Evolutionary conservation across 2,888 invertebrate species (phyloP), one percentile per base, ranked within the genome.

Genomic region (Rhamphomyia laevipes): DNA sequence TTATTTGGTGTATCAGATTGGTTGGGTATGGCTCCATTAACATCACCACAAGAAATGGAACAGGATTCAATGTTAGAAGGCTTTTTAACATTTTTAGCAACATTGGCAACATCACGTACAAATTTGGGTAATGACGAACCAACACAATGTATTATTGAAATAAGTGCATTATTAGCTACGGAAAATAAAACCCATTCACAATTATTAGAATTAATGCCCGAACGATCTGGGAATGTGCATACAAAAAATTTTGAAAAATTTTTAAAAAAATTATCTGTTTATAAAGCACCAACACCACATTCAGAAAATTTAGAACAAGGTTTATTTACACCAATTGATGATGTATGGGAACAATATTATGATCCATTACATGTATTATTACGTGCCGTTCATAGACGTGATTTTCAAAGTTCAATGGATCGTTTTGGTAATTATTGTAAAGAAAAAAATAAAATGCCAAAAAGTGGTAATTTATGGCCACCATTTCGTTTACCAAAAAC

Each of bases 161-260:
- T 97, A 77, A 87, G 92, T 52, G 90, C 94, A 2, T 73, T 95
- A 45, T 73, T 97, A 44, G 92, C 94, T 57, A 93, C 94, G 67
- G 85, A 86, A 33, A 94, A 96, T 71, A 90, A 92, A 70, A 95
- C 95, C 0, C 95, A 96, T 73, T 93, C 92, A 56, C 94, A 95
- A 66, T 75, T 97, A 43, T 82, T 92, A 70, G 96, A 96, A 69
- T 74, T 90, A 50, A 91, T 97, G 88, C 96, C 96, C 0, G 96
- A 96, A 72, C 77, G 92, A 18, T 93, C 92, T 55, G 93, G 93
- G n/a, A 89, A 86, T 60, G 84, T 87, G 17, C 88, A 88, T 66
- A 87, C 86, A 43, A 79, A 86, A 61, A 90, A 91, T 72, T 92
- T 93, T 63, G 92, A 92, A 66, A 79, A 83, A 46, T 82, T 89